Base-by-base conservation (phyloP, 2,888 invertebrate genomes). In the Boloria selene region DNA sequence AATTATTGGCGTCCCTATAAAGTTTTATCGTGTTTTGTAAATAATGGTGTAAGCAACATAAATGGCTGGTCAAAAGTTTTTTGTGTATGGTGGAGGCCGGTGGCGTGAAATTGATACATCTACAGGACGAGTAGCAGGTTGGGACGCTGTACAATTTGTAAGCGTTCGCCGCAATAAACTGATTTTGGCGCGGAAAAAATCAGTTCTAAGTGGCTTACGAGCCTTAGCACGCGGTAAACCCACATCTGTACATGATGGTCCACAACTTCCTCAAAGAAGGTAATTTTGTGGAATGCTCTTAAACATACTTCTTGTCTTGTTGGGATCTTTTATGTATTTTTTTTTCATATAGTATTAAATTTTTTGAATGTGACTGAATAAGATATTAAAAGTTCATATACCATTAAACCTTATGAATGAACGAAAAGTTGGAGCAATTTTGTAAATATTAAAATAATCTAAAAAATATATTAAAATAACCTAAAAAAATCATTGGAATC, bases 101-200 rank as follows among this genome's bases (percentile, higher is more conserved):
- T 84, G 84, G 84, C 78, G 84, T 49, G 78, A 79, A 65, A n/a
- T 84, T 65, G 75, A 80, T 17, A n/a, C 67, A 51, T 17, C 58
- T 13, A 54, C 71, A 42, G 77, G 83, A 31, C 67, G 73, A 26
- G 74, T 78, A 50, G 22, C 66, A 1, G 77, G 79, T 26, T 80
- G 80, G 81, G 76, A 77, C 14, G 68, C 68, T 7, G 73, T 77
- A 22, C 73, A 72, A 3, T 82, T 81, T 64, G 69, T 80, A 58
- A 75, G 55, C 64, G 50, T 69, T 61, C 68, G 67, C 10, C 72
- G 73, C 70, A 81, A 77, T 13, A 71, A 74, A 14, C 70, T 83
- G 61, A 56, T 64, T 17, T 31, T 75, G 47, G 77, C 73, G 44
- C 66, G 72, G 13, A 69, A 72, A 10, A 61, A 62, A 10, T 65